A percentile compares a stretch with the other conserved stretches of the same genome.
phyloP scores from a whole-genome alignment of 2,888 invertebrate genomes.

The Coelopa pilipes region DNA sequence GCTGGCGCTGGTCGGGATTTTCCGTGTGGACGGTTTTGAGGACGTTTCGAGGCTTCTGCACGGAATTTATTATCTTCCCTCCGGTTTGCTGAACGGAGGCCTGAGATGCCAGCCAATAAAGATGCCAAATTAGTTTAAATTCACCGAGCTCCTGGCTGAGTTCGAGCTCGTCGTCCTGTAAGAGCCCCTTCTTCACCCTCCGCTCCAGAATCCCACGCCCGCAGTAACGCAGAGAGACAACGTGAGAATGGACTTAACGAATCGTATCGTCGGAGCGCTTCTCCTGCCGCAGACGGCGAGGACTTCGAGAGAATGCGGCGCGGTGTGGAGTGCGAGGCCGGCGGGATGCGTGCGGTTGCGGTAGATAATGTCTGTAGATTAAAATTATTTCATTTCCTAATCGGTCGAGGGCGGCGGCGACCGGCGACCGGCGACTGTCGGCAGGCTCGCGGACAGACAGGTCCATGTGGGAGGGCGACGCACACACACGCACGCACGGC shows the following conservation, averaged over 20 bases:
- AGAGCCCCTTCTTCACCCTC: too few species aligned
- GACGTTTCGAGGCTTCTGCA: too few species aligned
- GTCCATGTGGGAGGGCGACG: not conserved
- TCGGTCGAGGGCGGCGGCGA: slow-evolving; percentile 34
- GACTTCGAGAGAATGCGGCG: too few species aligned
- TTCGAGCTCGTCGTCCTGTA: too few species aligned
- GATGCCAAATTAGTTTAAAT: too few species aligned
- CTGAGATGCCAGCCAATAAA: too few species aligned
- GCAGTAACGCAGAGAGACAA: not conserved
- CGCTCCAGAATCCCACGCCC: not conserved
- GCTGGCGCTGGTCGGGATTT: too few species aligned
- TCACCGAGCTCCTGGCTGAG: too few species aligned
- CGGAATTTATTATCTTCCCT: too few species aligned
- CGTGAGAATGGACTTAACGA: not conserved
- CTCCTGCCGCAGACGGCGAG: too few species aligned
- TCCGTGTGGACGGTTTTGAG: too few species aligned
- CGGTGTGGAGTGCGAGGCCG: slow-evolving; percentile 20
- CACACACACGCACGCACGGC: not conserved
- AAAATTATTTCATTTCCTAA: slow-evolving; percentile 51
- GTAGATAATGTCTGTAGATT: slow-evolving; percentile 44
- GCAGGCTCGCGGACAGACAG: not conserved
- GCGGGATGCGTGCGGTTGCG: slow-evolving; percentile 36
- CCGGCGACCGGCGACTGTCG: not conserved
- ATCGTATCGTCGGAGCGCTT: not conserved
- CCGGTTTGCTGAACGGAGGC: too few species aligned